phyloP scores from a whole-genome alignment of 2,797 vertebrate genomes.

The Acrossocheilus fasciatus region DNA sequence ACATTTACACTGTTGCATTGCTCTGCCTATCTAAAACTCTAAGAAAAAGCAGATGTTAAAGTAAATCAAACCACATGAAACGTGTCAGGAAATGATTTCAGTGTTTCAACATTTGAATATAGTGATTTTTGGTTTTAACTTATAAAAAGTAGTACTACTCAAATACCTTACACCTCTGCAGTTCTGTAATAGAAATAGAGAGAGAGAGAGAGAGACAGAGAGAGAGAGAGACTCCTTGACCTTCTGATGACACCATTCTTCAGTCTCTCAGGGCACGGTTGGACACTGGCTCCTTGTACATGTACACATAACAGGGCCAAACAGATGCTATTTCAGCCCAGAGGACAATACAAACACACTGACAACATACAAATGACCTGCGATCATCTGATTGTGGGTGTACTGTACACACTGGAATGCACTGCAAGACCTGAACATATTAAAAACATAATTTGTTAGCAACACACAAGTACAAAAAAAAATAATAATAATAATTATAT shows the following conservation, averaged over 20 bases:
- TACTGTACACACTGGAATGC: background rate
- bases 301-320: slow-evolving; percentile 57
- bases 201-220: slow-evolving; percentile 66
- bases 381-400: slow-evolving; percentile 3
- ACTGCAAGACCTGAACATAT: background rate
- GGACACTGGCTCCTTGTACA: slow-evolving; percentile 74
- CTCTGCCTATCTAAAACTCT: no score
- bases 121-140: background rate
- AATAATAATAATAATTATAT: no score
- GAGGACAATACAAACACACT: slow-evolving; percentile 51
- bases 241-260: slow-evolving; percentile 72
- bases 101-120: no score
- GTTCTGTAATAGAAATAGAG: slow-evolving; percentile 1
- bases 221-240: slow-evolving; percentile 73
- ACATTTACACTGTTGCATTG: no score
- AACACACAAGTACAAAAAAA: background rate
- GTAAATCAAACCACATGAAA: no score
- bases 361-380: slow-evolving; percentile 35
- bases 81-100: no score
- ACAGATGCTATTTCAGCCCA: slow-evolving; percentile 61
- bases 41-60: no score
- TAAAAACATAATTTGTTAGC: background rate
- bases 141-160: background rate
- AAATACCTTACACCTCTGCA: background rate
- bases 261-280: slow-evolving; percentile 71